Evolutionary conservation across 2,113 vertebrate genomes (phyloP), one percentile per base, ranked within the genome.

Genomic region (Phoenicopterus ruber): DNA sequence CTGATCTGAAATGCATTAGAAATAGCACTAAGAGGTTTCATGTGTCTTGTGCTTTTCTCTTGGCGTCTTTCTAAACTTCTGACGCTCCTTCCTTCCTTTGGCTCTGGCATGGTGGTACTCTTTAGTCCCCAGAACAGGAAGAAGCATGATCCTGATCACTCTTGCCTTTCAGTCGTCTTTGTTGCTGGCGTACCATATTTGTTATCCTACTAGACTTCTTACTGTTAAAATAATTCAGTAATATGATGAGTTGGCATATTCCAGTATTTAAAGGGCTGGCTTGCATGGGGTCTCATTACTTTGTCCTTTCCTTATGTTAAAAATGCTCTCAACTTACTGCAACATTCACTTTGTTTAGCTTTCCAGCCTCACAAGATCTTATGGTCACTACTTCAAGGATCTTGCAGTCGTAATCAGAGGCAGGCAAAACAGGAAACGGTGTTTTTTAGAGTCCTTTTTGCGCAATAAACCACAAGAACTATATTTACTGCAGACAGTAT

Each of bases 371-470:
- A 73, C 86, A 49, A 34, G 65, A 57, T 88, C 88, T 87, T 73
- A 87, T 15, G 93, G 95, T 97, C 86, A 73, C 61, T 94, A 19
- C 84, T 87, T 95, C 42, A 79, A 82, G 91, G 78, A 95, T 87
- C 91, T 95, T 95, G 88, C 95, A 94, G 81, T 93, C 32, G 4
- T 94, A 88, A 94, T 91, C 89, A 93, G 81, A 94, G 94, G 66
- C 95, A 95, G 91, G 91, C 95, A 97, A 90, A 95, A 82, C 95
- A 96, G 94, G 97, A 97, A 96, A 89, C 5, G 10, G 74, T 96
- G 82, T 46, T 89, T 94, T 92, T 94, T 95, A 93, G 77, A 91
- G 67, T 58, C 90, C 67, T 42, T 88, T 97, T 95, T 95, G 86
- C 63, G 17, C 91, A 96, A 91, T 93, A 95, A 89, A 89, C 94